Evolutionary conservation across 2,888 invertebrate genomes (phyloP).

Genomic region (Ophioninae sp.): DNA sequence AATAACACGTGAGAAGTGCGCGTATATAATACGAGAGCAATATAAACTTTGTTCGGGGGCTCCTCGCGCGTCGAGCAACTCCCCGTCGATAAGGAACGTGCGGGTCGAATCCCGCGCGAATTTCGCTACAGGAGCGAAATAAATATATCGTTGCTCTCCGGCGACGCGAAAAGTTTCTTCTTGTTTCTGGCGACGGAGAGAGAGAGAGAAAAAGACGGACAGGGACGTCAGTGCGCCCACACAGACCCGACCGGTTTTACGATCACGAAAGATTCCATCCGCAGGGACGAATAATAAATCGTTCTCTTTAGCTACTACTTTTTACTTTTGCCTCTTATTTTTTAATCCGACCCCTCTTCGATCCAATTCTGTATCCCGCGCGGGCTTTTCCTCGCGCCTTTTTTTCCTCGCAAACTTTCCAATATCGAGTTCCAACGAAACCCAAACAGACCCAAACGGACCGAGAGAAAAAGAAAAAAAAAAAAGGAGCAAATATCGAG

Average conservation of each 20-base stretch:
- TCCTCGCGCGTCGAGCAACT: conserved; percentile 26
- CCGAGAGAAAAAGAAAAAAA: conserved; percentile 30
- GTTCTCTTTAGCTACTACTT: conserved; percentile 16
- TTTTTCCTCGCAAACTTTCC: conserved; percentile 1
- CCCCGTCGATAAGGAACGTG: conserved; percentile 55
- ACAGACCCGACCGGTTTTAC: conserved; percentile 61
- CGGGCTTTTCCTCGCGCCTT: conserved; percentile 4
- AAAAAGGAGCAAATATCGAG: background rate
- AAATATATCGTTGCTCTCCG: conserved; percentile 49
- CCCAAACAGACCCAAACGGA: conserved; percentile 11
- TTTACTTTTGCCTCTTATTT: background rate
- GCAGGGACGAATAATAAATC: conserved; percentile 58
- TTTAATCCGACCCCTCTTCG: background rate
- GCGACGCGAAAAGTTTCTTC: conserved; percentile 48
- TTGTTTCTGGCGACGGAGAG: conserved; percentile 29
- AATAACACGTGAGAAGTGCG: conserved; percentile 27
- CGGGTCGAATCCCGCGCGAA: conserved; percentile 45
- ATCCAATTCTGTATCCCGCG: background rate
- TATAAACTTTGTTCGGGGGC: background rate
- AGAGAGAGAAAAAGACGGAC: conserved; percentile 27
- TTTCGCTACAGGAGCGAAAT: conserved; percentile 59
- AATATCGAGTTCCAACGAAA: no score
- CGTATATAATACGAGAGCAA: background rate
- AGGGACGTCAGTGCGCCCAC: conserved; percentile 57
- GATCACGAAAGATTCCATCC: conserved; percentile 54